Evolutionary conservation across 2,888 invertebrate species (phyloP).

Genomic region (Nomada fabriciana): DNA sequence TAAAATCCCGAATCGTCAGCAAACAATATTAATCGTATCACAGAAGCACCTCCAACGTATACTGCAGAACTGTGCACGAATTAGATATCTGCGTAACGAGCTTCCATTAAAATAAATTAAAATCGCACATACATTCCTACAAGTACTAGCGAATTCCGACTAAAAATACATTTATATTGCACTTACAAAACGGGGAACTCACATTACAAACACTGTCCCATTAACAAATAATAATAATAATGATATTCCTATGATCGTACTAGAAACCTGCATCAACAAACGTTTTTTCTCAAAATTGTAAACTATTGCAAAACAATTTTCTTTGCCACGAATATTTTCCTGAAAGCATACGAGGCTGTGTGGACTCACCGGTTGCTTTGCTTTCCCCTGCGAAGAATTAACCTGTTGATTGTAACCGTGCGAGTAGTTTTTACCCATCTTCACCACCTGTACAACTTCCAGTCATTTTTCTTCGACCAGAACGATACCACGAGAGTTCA

Average conservation of each 20-base stretch:
- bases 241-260: neutral
- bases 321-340: neutral
- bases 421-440: slow-evolving; percentile 12
- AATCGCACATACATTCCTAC: too few species aligned
- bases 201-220: too few species aligned
- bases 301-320: neutral
- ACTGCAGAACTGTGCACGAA: neutral
- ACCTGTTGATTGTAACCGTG: slow-evolving; percentile 65
- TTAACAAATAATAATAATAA: too few species aligned
- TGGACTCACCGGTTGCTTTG: slow-evolving; percentile 43
- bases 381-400: slow-evolving; percentile 50
- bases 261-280: neutral
- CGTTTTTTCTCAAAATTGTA: too few species aligned
- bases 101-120: too few species aligned
- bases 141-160: too few species aligned
- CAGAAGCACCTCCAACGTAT: neutral
- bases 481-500: neutral
- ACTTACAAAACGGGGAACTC: too few species aligned
- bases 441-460: slow-evolving; percentile 36
- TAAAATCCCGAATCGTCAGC: slow-evolving; percentile 1
- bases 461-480: neutral
- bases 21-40: neutral
- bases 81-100: neutral
- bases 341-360: neutral
- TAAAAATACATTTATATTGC: too few species aligned